Evolutionary conservation across 2,797 vertebrate genomes (phyloP).

Genomic region (Botia almorhae): DNA sequence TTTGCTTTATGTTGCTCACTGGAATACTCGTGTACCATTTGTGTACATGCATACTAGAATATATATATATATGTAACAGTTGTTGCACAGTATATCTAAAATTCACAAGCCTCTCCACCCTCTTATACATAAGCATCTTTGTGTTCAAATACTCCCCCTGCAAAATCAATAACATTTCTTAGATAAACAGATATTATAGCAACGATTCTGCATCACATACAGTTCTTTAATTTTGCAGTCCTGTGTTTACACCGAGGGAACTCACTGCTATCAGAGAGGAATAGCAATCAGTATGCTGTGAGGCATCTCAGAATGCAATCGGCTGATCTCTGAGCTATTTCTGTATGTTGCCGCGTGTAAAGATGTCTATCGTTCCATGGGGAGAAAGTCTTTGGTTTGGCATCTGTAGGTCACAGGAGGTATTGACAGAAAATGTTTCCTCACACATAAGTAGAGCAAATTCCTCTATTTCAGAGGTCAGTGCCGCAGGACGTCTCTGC

Average conservation of each 20-base stretch:
- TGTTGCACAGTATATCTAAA: conserved; percentile 3
- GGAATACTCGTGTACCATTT: neutral
- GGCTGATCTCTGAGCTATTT: conserved; percentile 72
- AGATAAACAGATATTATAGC: conserved; percentile 33
- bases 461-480: conserved; percentile 58
- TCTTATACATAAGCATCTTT: conserved; percentile 13
- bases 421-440: conserved; percentile 64
- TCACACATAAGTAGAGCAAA: conserved; percentile 59
- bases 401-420: conserved; percentile 66
- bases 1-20: neutral
- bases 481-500: conserved; percentile 38
- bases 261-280: conserved; percentile 69
- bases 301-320: conserved; percentile 61
- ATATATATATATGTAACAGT: no score
- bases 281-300: conserved; percentile 73
- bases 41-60: no score
- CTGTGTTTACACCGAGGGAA: conserved; percentile 55
- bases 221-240: conserved; percentile 40
- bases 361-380: conserved; percentile 66
- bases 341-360: conserved; percentile 65
- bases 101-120: neutral
- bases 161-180: conserved; percentile 21
- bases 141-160: neutral
- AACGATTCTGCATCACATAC: conserved; percentile 44
- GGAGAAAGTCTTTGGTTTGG: conserved; percentile 64